Base-by-base conservation (phyloP, 2,113 vertebrate species). In the Festucalex cinctus region DNA sequence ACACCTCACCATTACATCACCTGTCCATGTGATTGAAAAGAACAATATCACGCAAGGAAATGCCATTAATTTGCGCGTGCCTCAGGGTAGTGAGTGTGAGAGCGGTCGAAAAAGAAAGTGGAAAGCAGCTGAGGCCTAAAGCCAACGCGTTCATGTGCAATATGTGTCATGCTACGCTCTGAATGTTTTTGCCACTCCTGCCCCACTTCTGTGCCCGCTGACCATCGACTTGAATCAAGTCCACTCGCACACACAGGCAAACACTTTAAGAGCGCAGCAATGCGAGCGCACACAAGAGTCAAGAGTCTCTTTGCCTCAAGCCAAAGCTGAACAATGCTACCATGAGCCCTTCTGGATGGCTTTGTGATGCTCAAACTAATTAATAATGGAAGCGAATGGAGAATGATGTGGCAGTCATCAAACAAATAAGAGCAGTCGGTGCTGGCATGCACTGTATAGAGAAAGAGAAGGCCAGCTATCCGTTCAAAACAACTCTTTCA, bases 91-190 rank as follows among this genome's bases (percentile, higher is more conserved):
- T 12, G 8, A 73, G 58, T 64, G 22, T 28, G 61, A 41, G 64
- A 65, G 79, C 6, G 1, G 62, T 57, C 54, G 43, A 56, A 71
- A 66, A 81, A 43, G 37, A 67, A 65, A 73, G 67, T 63, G 74
- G 73, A 81, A 32, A 76, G 72, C 74, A 80, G 65, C 63, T 74
- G 69, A 70, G 20, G 61, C 82, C 79, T 66, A 7, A 0, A 69
- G 78, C 74, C 59, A 64, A 62, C 51, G 32, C 60, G 69, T 71
- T 71, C 76, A 83, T 19, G 9, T 83, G 75, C 79, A 80, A 72
- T 73, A 69, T 80, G 83, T 73, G 79, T 85, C 85, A 80, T 19
- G 70, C 58, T 28, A 70, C 59, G 75, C 77, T 71, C 63, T 81
- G 73, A 83, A 80, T 75, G 82, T 85, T 82, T 48, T 74, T 53